phyloP scores from a whole-genome alignment of 2,113 vertebrate genomes.

The Actenoides hombroni region DNA sequence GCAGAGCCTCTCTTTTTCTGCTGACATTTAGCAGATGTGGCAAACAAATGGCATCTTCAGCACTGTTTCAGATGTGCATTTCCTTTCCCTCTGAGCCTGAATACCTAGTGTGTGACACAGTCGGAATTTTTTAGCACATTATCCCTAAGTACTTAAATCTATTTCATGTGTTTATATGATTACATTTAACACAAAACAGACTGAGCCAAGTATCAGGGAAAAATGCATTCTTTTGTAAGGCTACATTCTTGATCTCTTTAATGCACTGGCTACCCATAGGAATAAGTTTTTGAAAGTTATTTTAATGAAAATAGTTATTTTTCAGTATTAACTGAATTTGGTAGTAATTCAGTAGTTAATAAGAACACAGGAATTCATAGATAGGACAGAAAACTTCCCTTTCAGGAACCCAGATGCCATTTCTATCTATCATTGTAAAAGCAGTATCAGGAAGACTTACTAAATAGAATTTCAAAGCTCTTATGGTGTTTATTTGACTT shows the following conservation, averaged over 20 bases:
- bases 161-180: background rate
- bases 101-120: background rate
- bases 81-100: background rate
- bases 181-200: background rate
- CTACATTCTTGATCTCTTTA: background rate
- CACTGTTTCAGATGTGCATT: background rate
- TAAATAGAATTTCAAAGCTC: background rate
- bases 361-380: background rate
- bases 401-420: background rate
- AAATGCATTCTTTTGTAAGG: background rate
- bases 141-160: background rate
- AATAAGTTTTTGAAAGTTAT: background rate
- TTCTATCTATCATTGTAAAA: background rate
- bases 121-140: background rate
- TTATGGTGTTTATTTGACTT: background rate
- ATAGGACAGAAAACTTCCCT: background rate
- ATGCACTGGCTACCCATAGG: background rate
- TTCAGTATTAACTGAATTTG: background rate
- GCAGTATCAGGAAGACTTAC: background rate
- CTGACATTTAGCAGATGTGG: accelerated
- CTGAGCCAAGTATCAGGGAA: background rate
- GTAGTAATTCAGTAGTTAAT: background rate
- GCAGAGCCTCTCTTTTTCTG: background rate
- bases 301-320: background rate
- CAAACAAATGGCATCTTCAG: background rate